phyloP scores from a whole-genome alignment of 2,113 vertebrate genomes.

The Melospiza melodia region DNA sequence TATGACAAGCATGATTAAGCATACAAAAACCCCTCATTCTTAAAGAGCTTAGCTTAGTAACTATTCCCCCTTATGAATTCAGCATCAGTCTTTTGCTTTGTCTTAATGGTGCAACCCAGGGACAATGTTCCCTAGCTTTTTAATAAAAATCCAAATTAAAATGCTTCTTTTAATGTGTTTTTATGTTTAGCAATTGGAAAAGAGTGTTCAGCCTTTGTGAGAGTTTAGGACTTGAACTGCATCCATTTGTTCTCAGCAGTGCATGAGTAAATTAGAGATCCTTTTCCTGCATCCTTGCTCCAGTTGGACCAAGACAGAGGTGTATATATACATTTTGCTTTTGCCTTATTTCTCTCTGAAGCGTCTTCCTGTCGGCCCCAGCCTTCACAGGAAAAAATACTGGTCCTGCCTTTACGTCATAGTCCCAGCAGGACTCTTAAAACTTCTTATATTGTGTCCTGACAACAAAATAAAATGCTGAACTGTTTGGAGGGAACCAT shows the following conservation, averaged over 20 bases:
- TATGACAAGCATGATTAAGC: background rate
- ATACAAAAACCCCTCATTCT: background rate
- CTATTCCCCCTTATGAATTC: background rate
- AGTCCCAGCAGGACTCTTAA: slow-evolving; percentile 23
- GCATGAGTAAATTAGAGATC: background rate
- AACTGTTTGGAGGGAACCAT: background rate
- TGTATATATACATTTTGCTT: background rate
- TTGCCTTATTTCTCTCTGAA: background rate
- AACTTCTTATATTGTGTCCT: slow-evolving; percentile 7
- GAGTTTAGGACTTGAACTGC: background rate
- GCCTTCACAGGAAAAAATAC: background rate
- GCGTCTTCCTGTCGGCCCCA: background rate
- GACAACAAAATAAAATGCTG: slow-evolving; percentile 24
- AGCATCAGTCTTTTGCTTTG: background rate
- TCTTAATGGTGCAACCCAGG: background rate
- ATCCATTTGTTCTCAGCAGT: fast-evolving
- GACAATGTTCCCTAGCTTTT: background rate
- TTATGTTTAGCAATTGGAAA: background rate
- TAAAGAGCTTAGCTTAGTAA: background rate
- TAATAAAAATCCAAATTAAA: background rate
- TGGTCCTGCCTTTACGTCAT: background rate
- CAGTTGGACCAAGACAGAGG: background rate
- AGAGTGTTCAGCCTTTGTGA: background rate
- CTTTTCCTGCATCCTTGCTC: background rate
- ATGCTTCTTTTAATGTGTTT: background rate